Percentiles rank a stretch among this genome's conserved stretches.
Evolutionary conservation across 2,888 invertebrate species (phyloP).

Genomic region (Diarsia dahlii): DNA sequence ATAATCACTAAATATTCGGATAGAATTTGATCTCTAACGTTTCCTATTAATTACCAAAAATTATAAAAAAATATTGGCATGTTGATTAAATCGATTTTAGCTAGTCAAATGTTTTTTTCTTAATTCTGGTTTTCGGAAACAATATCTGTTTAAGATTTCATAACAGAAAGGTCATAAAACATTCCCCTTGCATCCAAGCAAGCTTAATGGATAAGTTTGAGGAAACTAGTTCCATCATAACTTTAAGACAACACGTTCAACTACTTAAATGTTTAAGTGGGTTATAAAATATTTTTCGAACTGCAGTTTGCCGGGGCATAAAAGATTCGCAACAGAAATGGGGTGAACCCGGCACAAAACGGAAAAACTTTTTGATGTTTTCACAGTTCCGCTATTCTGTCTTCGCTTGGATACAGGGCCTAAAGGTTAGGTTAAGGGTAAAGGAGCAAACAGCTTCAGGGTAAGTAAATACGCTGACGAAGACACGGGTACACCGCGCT

Average conservation of each 20-base stretch:
- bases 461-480: slow-evolving; percentile 89
- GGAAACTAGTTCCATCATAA: slow-evolving; percentile 46
- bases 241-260: slow-evolving; percentile 46
- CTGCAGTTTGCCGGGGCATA: slow-evolving; percentile 34
- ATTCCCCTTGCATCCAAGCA: slow-evolving; percentile 12
- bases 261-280: slow-evolving; percentile 35
- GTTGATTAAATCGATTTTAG: no score
- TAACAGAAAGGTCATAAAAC: slow-evolving; percentile 23
- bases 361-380: slow-evolving; percentile 6
- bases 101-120: neutral
- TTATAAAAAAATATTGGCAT: no score
- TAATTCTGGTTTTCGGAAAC: neutral
- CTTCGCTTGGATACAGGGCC: slow-evolving; percentile 62
- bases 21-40: no score
- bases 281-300: slow-evolving; percentile 43
- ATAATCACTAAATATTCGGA: no score
- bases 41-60: no score
- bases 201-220: slow-evolving; percentile 46
- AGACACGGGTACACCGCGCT: slow-evolving; percentile 83
- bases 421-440: slow-evolving; percentile 85
- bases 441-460: slow-evolving; percentile 88
- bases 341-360: neutral
- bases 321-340: slow-evolving; percentile 21
- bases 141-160: neutral
- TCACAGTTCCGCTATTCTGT: slow-evolving; percentile 46